Evolutionary conservation across 2,113 vertebrate species (phyloP).

Genomic region (Leptodactylus fuscus): DNA sequence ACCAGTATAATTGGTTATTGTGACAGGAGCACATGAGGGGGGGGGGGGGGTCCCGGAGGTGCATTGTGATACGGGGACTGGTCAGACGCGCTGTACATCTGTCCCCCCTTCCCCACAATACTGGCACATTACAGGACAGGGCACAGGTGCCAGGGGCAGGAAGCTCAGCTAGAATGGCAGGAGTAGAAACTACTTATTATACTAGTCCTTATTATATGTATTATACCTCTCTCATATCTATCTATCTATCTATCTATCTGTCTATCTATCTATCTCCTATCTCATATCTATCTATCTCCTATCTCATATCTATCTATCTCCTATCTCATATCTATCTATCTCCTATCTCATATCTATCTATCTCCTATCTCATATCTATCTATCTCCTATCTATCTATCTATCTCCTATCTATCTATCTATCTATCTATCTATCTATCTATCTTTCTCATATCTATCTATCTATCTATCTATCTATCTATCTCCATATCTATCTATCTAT

Average conservation of each 20-base stretch:
- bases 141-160: not conserved
- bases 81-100: constrained; percentile 10
- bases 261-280: no score
- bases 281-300: no score
- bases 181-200: no score
- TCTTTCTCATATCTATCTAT: not conserved
- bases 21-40: not conserved
- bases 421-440: not conserved
- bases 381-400: not conserved
- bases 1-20: not conserved
- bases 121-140: not conserved
- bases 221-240: no score
- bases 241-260: no score
- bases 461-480: not conserved
- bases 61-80: not conserved
- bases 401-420: not conserved
- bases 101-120: not conserved
- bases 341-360: not conserved
- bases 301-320: not conserved
- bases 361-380: not conserved
- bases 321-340: not conserved
- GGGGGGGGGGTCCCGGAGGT: not conserved
- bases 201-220: no score
- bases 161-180: no score
- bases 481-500: not conserved